Percentiles rank a stretch among this genome's conserved stretches.
Evolutionary conservation across 2,113 vertebrate species (phyloP).

Genomic region (Willisornis vidua): DNA sequence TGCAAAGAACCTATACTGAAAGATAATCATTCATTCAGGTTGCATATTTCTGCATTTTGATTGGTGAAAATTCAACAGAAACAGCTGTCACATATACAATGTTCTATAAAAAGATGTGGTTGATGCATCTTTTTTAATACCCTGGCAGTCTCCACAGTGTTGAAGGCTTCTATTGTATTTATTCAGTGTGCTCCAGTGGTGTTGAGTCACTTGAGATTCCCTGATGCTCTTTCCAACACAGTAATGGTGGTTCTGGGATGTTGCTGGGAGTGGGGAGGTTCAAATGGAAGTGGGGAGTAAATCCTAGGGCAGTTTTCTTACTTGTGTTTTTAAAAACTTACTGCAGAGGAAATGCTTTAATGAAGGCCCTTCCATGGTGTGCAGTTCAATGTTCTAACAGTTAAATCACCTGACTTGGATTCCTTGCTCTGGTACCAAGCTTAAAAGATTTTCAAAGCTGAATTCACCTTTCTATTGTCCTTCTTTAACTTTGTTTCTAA

Average conservation of each 20-base stretch:
- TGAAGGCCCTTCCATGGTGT: neutral
- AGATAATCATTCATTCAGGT: neutral
- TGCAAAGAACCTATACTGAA: neutral
- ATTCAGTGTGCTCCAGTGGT: neutral
- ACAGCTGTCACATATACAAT: neutral
- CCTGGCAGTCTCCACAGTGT: neutral
- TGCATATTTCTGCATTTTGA: conserved; percentile 23
- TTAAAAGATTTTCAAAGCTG: neutral
- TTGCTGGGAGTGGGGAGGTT: neutral
- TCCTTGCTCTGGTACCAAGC: neutral
- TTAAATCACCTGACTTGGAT: neutral
- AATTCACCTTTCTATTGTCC: neutral
- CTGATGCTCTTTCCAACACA: neutral
- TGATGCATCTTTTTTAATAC: neutral
- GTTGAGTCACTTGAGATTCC: neutral
- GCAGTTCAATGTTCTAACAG: neutral
- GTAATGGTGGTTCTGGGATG: neutral
- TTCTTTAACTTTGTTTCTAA: neutral
- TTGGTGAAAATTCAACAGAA: neutral
- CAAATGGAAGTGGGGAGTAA: neutral
- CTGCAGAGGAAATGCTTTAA: neutral
- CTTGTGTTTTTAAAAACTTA: neutral
- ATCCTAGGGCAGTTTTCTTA: neutral
- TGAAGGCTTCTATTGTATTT: neutral
- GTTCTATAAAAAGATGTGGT: conserved; percentile 11